phyloP scores from a whole-genome alignment of 30 jellyfish, hydroid and myxozoan genomes.

The Rhopilema esculentum region DNA sequence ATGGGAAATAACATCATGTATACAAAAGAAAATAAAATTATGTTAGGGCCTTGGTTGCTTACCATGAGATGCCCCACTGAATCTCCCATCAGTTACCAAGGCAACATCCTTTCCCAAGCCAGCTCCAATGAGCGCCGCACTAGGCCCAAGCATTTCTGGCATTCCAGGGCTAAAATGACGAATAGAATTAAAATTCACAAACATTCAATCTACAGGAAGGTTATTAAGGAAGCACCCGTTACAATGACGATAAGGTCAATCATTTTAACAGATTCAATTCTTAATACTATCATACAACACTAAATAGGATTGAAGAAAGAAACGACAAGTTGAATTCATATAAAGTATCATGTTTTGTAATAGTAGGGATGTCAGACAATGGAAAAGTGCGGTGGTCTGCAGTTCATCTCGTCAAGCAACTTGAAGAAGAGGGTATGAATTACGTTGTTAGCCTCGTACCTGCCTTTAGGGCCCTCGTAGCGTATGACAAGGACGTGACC shows the following conservation, averaged over 20 bases:
- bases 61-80: slow-evolving; percentile 82
- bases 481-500: slow-evolving; percentile 80
- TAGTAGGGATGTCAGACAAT: too few relatives aligned
- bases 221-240: too few relatives aligned
- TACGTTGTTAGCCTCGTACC: slow-evolving; percentile 15
- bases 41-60: too few relatives aligned
- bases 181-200: not conserved
- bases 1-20: too few relatives aligned
- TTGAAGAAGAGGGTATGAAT: not conserved
- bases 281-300: too few relatives aligned
- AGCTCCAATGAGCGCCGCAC: slow-evolving; percentile 77
- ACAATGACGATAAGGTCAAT: too few relatives aligned
- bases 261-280: too few relatives aligned
- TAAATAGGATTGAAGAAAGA: too few relatives aligned
- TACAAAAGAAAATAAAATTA: too few relatives aligned
- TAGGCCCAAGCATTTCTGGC: slow-evolving; percentile 85
- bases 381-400: not conserved
- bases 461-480: slow-evolving; percentile 85
- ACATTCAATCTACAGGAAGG: too few relatives aligned
- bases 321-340: too few relatives aligned
- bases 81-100: slow-evolving; percentile 82
- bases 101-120: slow-evolving; percentile 74
- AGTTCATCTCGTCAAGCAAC: not conserved
- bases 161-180: slow-evolving; percentile 69
- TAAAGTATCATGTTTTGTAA: too few relatives aligned